These are phyloP conservation scores for Leucosticte australis DNA, from an alignment of 2,113 vertebrate genomes.

Conservation along the genomic window DNA sequence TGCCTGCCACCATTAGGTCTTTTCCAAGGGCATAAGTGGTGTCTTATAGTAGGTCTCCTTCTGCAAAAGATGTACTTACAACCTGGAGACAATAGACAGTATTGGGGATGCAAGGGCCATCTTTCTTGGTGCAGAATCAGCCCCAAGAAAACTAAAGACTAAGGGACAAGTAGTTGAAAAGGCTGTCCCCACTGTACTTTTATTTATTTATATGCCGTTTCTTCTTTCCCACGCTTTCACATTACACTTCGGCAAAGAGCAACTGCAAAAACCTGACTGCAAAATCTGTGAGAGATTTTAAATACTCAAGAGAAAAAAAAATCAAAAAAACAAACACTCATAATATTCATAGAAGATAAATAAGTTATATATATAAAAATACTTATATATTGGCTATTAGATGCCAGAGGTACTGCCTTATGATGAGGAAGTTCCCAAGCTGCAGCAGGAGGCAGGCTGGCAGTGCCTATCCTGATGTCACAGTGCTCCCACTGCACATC, in stretches of 20 bases:
- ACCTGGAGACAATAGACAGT: not conserved
- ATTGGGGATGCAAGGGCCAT: not conserved
- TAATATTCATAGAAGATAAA: not conserved
- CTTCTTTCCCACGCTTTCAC: not conserved
- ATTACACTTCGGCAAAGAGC: not conserved
- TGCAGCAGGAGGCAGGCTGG: not conserved
- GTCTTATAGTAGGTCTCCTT: not conserved
- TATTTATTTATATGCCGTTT: not conserved
- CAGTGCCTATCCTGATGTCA: not conserved
- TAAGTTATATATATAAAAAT: too few species aligned
- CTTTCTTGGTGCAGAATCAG: not conserved
- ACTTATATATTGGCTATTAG: not conserved
- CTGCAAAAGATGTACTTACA: not conserved
- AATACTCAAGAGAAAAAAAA: not conserved
- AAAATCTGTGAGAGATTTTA: not conserved
- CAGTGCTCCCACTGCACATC: not conserved
- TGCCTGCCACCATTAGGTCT: not conserved
- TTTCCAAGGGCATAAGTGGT: not conserved
- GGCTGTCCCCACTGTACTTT: not conserved
- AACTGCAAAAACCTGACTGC: not conserved
- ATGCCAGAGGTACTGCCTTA: not conserved
- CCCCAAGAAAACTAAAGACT: not conserved
- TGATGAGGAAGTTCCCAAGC: not conserved
- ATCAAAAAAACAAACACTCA: not conserved
- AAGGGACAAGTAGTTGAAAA: not conserved